Conservation (phyloP, 37 sponge, comb jelly and placozoan genomes). For the Aphrocallistes beatrix region DNA sequence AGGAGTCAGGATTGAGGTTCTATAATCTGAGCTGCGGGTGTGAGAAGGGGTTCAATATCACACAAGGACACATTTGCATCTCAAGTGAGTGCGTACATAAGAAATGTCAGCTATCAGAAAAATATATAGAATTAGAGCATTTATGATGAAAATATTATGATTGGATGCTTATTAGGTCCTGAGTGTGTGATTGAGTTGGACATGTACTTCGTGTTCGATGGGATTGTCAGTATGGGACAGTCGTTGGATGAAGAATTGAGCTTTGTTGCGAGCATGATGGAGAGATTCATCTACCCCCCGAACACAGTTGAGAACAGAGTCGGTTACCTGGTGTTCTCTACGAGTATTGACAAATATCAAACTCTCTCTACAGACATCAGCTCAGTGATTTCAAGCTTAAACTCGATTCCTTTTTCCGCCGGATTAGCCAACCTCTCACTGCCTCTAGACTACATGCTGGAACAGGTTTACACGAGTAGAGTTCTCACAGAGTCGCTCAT, state of each 20-base stretch:
- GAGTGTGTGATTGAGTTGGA: background rate
- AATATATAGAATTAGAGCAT: background rate
- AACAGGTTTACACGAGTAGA: background rate
- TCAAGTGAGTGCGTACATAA: background rate
- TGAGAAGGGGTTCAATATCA: background rate
- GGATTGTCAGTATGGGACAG: background rate
- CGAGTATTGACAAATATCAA: background rate
- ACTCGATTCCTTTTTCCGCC: background rate
- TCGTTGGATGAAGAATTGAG: background rate
- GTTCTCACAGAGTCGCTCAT: background rate
- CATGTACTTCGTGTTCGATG: background rate
- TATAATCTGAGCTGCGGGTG: slow-evolving; percentile 2
- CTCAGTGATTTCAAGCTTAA: background rate
- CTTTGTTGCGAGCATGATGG: background rate
- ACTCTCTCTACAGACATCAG: background rate
- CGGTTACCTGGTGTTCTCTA: background rate
- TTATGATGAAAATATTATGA: background rate
- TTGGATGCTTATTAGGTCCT: background rate
- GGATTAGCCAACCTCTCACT: background rate
- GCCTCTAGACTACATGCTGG: background rate
- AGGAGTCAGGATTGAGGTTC: background rate
- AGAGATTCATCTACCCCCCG: background rate
- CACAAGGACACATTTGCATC: background rate
- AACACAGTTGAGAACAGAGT: background rate
- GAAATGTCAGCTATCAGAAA: background rate